Evolutionary conservation across 2,888 invertebrate genomes (phyloP), one percentile per base, ranked within the genome.

Genomic region (Dendrolimus houi): DNA sequence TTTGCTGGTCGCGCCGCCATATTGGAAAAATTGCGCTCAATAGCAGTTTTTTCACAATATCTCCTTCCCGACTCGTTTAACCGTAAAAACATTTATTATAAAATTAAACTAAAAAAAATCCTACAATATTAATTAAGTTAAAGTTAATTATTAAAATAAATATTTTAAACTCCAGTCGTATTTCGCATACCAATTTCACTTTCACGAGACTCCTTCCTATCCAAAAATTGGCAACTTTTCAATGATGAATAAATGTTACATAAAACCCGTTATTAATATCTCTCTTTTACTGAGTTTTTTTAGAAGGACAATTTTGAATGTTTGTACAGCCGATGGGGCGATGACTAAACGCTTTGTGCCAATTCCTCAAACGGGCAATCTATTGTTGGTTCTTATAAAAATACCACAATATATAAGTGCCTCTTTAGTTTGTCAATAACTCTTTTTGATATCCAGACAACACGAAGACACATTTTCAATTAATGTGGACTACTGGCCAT

Each of bases 351-450:
- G 71, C 75, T 83, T 81, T 74, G 80, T 83, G 83, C 83, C 83
- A 82, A 77, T 79, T 82, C 77, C 75, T 83, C 85, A 83, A 85
- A 85, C 82, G 78, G 80, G 85, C 87, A 81, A 87, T 67, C 81
- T 74, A 81, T 86, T 86, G 84, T 85, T 75, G 69, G 69, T 66
- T 70, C 71, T 74, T 80, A 77, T 76, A 72, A 78, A 81, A 83
- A 80, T 74, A 74, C 72, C 70, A 73, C 74, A 72, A 71, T 71
- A 71, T 74, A 79, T 66, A 74, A 80, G 74, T 78, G 72, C 69
- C 64, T 47, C 63, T 67, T 63, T 66, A 57, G 57, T 56, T 57
- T 12, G 52, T 8, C 47, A 47, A 47, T 29, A 29, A 29, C 29
- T 29, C 29, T 29, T 17, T 17, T 29, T 29, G 29, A 29, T 29